Evolutionary conservation across 2,113 vertebrate genomes (phyloP).

Genomic region (Anolis sagrei): DNA sequence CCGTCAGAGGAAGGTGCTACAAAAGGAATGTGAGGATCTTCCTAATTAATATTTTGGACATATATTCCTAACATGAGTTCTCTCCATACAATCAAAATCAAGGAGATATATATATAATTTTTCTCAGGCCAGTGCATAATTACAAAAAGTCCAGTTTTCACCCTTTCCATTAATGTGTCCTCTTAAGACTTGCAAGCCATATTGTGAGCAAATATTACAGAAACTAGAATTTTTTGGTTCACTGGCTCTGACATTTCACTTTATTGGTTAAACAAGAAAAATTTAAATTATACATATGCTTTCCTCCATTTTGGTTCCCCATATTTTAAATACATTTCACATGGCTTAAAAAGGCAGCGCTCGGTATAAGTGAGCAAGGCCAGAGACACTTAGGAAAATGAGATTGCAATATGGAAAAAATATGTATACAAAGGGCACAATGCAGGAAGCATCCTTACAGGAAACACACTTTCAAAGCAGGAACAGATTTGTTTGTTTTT

Average conservation of each 20-base stretch:
- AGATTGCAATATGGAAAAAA: no score
- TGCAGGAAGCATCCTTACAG: no score
- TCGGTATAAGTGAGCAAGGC: background rate
- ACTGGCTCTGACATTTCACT: constrained; percentile 47
- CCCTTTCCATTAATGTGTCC: constrained; percentile 44
- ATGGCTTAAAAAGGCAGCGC: constrained; percentile 13
- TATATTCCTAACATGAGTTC: background rate
- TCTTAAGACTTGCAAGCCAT: constrained; percentile 61
- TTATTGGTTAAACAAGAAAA: constrained; percentile 51
- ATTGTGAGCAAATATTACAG: constrained; percentile 61
- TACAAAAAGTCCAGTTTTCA: constrained; percentile 46
- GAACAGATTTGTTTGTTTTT: no score
- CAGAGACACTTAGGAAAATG: background rate
- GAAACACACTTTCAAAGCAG: no score
- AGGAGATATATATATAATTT: background rate
- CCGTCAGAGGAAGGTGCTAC: no score
- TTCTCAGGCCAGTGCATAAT: constrained; percentile 46
- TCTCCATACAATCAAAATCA: background rate
- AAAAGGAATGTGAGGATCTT: no score
- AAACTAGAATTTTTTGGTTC: constrained; percentile 61
- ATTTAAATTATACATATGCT: constrained; percentile 51
- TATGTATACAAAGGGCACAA: no score
- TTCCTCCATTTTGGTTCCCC: background rate
- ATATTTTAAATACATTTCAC: constrained; percentile 30
- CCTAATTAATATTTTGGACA: no score